Evolutionary conservation across 2,113 vertebrate species (phyloP).

Genomic region (Callorhinus ursinus): DNA sequence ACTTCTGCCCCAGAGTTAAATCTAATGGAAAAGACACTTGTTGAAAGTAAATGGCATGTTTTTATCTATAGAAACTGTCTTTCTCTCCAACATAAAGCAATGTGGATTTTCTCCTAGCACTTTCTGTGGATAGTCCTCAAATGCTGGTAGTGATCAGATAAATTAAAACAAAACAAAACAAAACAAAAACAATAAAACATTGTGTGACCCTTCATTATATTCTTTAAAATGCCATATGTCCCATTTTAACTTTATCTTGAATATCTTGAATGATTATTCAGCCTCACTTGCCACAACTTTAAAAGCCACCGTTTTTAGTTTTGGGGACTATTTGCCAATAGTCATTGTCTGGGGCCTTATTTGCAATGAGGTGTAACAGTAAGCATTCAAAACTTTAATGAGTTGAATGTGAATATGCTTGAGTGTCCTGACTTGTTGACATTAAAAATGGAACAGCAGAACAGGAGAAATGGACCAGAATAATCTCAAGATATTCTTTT

Average conservation of each 20-base stretch:
- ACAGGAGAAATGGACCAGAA: not conserved
- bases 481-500: not conserved
- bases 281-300: not conserved
- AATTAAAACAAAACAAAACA: not conserved
- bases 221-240: not conserved
- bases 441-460: not conserved
- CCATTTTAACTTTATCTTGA: not conserved
- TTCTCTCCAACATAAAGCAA: not conserved
- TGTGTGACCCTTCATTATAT: not conserved
- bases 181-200: not conserved
- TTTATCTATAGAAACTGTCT: not conserved
- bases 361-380: not conserved
- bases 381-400: not conserved
- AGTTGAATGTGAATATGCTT: not conserved
- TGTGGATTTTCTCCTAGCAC: not conserved
- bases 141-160: not conserved
- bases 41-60: not conserved
- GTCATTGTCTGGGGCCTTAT: not conserved
- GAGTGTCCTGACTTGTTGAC: not conserved
- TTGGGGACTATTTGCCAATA: not conserved
- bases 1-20: not conserved
- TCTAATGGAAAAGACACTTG: conserved; percentile 11
- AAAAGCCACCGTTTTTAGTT: not conserved
- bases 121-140: not conserved
- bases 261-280: not conserved